These are phyloP conservation scores for Hoplias malabaricus DNA, from an alignment of 2,113 vertebrate genomes.

Conservation along the genomic window DNA sequence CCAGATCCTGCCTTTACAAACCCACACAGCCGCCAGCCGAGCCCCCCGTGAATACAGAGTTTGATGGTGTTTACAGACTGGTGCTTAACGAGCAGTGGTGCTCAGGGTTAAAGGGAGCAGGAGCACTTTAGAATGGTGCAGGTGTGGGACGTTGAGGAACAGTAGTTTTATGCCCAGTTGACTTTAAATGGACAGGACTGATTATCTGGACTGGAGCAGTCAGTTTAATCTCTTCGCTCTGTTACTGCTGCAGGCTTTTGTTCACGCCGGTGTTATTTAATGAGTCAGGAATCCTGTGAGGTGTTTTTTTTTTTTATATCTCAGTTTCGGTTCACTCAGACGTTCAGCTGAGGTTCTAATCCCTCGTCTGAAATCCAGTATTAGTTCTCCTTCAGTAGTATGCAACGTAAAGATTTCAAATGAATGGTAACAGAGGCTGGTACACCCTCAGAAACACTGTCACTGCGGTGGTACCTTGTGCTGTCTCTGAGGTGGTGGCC, in stretches of 20 bases:
- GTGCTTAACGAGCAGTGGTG: constrained; percentile 40
- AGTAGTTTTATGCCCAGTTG: constrained; percentile 40
- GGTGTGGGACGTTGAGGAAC: constrained; percentile 20
- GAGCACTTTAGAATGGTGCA: constrained; percentile 19
- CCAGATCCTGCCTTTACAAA: constrained; percentile 53
- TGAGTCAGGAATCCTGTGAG: constrained; percentile 23
- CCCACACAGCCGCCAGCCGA: constrained; percentile 54
- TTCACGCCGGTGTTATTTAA: constrained; percentile 30
- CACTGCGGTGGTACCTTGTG: no score
- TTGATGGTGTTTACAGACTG: constrained; percentile 41
- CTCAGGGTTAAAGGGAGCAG: constrained; percentile 25
- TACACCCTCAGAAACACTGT: no score
- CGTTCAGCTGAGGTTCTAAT: not conserved
- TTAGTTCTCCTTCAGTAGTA: no score
- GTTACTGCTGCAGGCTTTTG: constrained; percentile 35
- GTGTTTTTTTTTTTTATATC: not conserved
- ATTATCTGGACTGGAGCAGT: constrained; percentile 18
- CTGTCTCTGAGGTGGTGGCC: no score
- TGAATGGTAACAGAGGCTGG: no score
- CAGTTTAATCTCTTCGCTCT: constrained; percentile 34
- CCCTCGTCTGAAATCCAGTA: no score
- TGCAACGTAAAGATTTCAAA: no score
- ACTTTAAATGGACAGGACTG: constrained; percentile 25
- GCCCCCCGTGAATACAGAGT: constrained; percentile 68
- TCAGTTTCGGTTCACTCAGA: no score